Conservation (phyloP, 2,113 vertebrate species). For the Osmerus eperlanus region DNA sequence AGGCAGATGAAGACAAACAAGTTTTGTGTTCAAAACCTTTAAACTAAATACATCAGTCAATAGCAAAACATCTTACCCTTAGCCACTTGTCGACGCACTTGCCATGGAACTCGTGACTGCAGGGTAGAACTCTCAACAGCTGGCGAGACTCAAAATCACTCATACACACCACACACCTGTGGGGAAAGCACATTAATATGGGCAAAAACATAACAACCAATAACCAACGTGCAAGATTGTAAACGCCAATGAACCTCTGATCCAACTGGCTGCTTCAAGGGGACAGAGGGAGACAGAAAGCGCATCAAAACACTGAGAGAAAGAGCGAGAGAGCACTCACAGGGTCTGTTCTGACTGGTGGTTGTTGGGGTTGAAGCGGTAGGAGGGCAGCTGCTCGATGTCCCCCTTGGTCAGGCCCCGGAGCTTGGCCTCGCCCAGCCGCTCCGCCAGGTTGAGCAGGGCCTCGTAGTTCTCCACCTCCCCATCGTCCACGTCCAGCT, state of each 20-base stretch:
- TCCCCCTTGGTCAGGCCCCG: slow-evolving; percentile 94
- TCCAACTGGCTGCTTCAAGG: too few relatives aligned
- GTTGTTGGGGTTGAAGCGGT: slow-evolving; percentile 97
- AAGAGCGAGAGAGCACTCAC: slow-evolving; percentile 72
- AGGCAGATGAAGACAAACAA: not conserved
- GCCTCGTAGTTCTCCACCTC: slow-evolving; percentile 99
- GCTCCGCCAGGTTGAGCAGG: slow-evolving; percentile 93
- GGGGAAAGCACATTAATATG: slow-evolving; percentile 32
- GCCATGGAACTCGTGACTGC: slow-evolving; percentile 98
- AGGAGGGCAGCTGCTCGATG: slow-evolving; percentile 98
- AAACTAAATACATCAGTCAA: too few relatives aligned
- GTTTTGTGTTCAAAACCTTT: too few relatives aligned
- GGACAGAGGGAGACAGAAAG: too few relatives aligned
- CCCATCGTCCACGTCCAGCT: slow-evolving; percentile 97
- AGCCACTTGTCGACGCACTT: slow-evolving; percentile 99
- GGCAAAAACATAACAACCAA: not conserved
- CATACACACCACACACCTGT: slow-evolving; percentile 98
- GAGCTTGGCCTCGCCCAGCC: slow-evolving; percentile 96
- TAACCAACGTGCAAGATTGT: too few relatives aligned
- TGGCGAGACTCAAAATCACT: slow-evolving; percentile 99
- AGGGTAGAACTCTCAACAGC: slow-evolving; percentile 96
- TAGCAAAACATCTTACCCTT: slow-evolving; percentile 76
- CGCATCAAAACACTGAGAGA: not conserved
- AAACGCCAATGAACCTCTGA: too few relatives aligned
- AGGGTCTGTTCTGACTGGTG: slow-evolving; percentile 98